These are phyloP conservation scores for Falco naumanni DNA, from an alignment of 2,797 vertebrate species.

Conservation along the genomic window DNA sequence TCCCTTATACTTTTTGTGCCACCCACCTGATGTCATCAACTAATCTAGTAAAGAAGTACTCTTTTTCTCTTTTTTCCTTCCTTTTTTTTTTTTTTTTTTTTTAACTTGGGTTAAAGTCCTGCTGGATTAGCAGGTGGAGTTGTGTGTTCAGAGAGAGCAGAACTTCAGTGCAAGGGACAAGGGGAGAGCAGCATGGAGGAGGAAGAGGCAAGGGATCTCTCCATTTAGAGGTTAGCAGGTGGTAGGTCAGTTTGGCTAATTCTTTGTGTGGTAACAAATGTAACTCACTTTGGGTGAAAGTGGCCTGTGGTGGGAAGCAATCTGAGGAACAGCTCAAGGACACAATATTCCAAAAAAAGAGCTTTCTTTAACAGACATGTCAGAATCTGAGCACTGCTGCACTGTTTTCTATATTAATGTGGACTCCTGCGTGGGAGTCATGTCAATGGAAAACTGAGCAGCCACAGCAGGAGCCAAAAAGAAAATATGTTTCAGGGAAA, in stretches of 20 bases:
- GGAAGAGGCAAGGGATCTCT: not conserved
- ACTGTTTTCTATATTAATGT: not conserved
- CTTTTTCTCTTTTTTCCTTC: not conserved
- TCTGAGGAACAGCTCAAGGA: not conserved
- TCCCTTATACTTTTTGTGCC: not conserved
- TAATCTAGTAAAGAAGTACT: not conserved
- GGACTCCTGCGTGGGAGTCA: not conserved
- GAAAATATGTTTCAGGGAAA: not conserved
- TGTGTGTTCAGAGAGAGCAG: not conserved
- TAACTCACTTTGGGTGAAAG: not conserved
- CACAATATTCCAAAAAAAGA: not conserved
- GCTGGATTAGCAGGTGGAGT: not conserved
- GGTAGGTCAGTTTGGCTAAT: not conserved
- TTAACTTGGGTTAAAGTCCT: not conserved
- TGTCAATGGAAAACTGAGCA: slow-evolving; percentile 6
- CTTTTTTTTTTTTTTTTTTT: not conserved
- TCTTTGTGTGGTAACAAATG: not conserved
- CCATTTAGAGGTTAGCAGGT: not conserved
- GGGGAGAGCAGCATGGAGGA: not conserved
- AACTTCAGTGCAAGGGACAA: not conserved
- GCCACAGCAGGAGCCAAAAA: slow-evolving; percentile 13
- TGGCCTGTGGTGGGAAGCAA: not conserved
- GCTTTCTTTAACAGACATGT: not conserved
- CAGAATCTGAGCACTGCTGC: not conserved
- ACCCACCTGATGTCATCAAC: not conserved